A percentile compares a stretch with the other conserved stretches of the same genome.
Evolutionary conservation across 2,797 vertebrate genomes (phyloP).

Genomic region (Coracias cyanogaster): DNA sequence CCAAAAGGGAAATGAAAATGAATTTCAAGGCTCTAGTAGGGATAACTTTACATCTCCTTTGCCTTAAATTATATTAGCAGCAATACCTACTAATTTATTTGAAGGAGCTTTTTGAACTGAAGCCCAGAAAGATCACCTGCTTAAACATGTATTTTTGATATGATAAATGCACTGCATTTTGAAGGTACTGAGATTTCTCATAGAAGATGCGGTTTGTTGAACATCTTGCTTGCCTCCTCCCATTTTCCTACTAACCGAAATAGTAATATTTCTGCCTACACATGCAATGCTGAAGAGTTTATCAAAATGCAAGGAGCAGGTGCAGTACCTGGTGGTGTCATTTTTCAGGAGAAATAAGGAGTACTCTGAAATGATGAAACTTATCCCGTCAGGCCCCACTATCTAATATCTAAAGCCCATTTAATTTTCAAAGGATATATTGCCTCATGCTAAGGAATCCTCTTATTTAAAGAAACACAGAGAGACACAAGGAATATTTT

Average conservation of each 20-base stretch:
- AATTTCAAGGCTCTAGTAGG: not conserved
- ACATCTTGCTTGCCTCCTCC: not conserved
- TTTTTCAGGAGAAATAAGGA: slow-evolving; percentile 55
- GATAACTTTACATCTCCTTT: not conserved
- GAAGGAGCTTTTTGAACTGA: slow-evolving; percentile 1
- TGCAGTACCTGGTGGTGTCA: slow-evolving; percentile 44
- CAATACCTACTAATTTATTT: not conserved
- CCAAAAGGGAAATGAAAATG: slow-evolving; percentile 24
- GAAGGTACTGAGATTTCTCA: not conserved
- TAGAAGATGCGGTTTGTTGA: not conserved
- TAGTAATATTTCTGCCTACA: slow-evolving; percentile 16
- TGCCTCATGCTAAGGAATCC: not conserved
- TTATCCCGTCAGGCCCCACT: slow-evolving; percentile 13
- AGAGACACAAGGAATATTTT: not conserved
- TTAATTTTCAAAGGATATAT: slow-evolving; percentile 40
- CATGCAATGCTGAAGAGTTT: slow-evolving; percentile 8
- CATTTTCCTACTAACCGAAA: not conserved
- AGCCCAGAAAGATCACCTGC: slow-evolving; percentile 32
- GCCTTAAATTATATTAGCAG: not conserved
- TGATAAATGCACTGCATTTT: not conserved
- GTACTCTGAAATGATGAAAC: slow-evolving; percentile 1
- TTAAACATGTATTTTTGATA: not conserved
- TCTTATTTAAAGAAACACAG: slow-evolving; percentile 1
- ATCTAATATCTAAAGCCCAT: slow-evolving; percentile 7
- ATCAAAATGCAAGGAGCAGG: slow-evolving; percentile 54